Evolutionary conservation across 1,140 invertebrate species (phyloP), one percentile per base, ranked within the genome.

Genomic region (Stratiolaelaps scimitus): DNA sequence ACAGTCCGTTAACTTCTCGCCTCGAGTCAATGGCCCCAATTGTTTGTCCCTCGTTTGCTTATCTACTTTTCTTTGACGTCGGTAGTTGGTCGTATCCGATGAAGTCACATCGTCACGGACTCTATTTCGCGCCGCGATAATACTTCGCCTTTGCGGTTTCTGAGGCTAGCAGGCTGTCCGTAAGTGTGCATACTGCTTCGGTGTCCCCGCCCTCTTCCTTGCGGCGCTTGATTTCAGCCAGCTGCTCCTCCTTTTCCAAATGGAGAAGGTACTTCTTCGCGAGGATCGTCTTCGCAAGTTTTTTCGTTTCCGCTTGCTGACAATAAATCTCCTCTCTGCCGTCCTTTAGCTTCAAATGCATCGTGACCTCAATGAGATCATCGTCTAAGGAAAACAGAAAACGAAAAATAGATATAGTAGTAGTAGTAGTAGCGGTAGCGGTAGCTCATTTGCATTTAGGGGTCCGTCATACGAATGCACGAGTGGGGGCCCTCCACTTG

Each of bases 221-320:
- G 4, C 20, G 47, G 19, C 28, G 19, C 47, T 48, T 28, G 5
- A 48, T 48, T 28, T 48, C 47, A 23, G 20, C 47, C 5, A 48
- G 15, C 15, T 48, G 20, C 47, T 48, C 28, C 47, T 48, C 47
- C 7, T 28, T 19, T 28, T 74, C 74, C n/a, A 78, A 67, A 28
- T 74, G 74, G 68, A 89, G 81, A 15, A 99, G 78, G 0, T 95
- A 95, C 75, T 92, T 90, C 75, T 98, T 93, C 6, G 95, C 95
- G 0, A 95, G 95, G 1, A 94, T 98, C 73, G 92, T 94, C 77
- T 98, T 99, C 20, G 96, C 96, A 72, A 98, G 98, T 65, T 94
- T 82, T 78, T 98, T 98, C 79, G 7, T 48, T 97, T 98, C n/a
- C 95, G 79, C 1, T 95, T 95, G 69, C 98, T 88, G 6, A 95